phyloP scores from a whole-genome alignment of 2,113 vertebrate genomes.

The Catharus fuscescens region DNA sequence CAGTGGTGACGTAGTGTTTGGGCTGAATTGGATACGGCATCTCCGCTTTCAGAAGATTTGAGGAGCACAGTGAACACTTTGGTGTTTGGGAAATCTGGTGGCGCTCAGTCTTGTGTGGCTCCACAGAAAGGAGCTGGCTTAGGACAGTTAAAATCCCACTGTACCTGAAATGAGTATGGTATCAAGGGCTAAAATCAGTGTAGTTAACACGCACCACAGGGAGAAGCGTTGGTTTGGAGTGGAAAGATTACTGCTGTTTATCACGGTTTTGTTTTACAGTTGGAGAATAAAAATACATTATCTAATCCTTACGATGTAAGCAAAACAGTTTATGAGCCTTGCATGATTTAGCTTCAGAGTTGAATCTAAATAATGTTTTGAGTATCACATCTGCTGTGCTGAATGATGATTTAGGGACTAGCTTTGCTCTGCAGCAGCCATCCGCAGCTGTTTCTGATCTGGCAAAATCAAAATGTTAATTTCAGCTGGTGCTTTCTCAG shows the following conservation, averaged over 20 bases:
- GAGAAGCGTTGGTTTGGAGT: not conserved
- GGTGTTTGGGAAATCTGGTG: conserved; percentile 53
- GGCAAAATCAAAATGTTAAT: conserved; percentile 64
- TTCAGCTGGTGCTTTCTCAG: conserved; percentile 70
- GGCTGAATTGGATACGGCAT: conserved; percentile 70
- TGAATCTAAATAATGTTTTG: conserved; percentile 64
- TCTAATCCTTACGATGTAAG: conserved; percentile 59
- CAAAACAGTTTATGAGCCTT: conserved; percentile 69
- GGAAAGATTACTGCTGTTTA: conserved; percentile 18
- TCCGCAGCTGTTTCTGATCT: conserved; percentile 54
- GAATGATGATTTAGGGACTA: conserved; percentile 61
- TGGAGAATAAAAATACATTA: conserved; percentile 60
- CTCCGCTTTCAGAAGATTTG: conserved; percentile 53
- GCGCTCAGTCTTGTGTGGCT: conserved; percentile 54
- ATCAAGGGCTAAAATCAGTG: conserved; percentile 77
- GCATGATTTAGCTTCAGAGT: conserved; percentile 74
- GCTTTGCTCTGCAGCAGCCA: conserved; percentile 63
- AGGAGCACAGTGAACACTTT: conserved; percentile 58
- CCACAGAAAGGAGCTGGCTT: conserved; percentile 46
- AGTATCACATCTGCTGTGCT: conserved; percentile 67
- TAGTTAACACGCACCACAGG: conserved; percentile 26
- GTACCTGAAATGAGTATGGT: conserved; percentile 48
- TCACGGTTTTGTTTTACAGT: conserved; percentile 52
- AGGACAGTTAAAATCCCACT: conserved; percentile 48
- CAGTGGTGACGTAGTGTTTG: conserved; percentile 60